Evolutionary conservation across 2,888 invertebrate genomes (phyloP).

Genomic region (Cryptops parisi): DNA sequence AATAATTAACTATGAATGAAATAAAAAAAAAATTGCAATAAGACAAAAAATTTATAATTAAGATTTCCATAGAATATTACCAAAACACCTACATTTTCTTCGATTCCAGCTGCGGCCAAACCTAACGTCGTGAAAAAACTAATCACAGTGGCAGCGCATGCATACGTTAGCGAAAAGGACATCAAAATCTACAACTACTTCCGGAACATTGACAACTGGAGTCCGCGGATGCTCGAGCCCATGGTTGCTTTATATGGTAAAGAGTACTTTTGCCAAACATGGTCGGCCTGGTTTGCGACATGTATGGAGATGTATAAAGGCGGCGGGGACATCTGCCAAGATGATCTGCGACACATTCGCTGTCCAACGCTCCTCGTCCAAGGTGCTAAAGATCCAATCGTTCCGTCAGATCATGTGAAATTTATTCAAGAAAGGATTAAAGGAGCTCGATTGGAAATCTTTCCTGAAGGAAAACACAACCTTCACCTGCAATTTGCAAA

Average conservation of each 20-base stretch:
- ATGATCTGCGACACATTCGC: constrained; percentile 45
- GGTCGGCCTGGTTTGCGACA: constrained; percentile 66
- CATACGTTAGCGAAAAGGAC: not conserved
- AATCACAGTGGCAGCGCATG: not conserved
- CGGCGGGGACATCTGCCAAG: constrained; percentile 16
- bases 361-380: constrained; percentile 69
- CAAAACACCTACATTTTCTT: no score
- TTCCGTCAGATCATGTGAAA: constrained; percentile 55
- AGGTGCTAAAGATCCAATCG: constrained; percentile 65
- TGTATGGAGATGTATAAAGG: constrained; percentile 38
- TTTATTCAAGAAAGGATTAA: constrained; percentile 52
- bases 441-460: constrained; percentile 31
- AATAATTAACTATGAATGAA: no score
- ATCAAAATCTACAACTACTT: constrained; percentile 31
- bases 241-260: constrained; percentile 58
- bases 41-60: no score
- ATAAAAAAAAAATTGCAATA: no score
- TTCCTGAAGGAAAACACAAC: constrained; percentile 75
- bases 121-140: not conserved
- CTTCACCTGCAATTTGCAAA: constrained; percentile 62
- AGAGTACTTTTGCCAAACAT: constrained; percentile 49
- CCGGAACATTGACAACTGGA: constrained; percentile 61
- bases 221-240: constrained; percentile 56
- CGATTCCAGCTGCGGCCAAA: not conserved
- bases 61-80: no score